Base-by-base conservation (phyloP, 2,797 vertebrate species). In the Pyrocephalus nanus region DNA sequence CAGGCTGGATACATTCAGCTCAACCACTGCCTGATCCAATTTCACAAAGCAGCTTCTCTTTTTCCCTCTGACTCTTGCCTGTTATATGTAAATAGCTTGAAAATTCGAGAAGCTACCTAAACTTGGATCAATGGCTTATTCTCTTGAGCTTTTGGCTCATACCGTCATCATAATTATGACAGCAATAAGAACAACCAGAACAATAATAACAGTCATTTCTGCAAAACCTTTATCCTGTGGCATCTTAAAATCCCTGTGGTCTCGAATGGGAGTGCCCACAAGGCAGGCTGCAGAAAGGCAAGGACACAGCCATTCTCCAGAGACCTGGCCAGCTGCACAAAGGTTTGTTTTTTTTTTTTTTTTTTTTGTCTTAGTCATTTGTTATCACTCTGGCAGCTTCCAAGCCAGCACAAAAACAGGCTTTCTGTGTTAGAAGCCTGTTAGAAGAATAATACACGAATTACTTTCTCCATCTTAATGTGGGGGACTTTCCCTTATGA, bases 381-480 rank as follows among this genome's bases (percentile, higher is more conserved):
- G 9, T 62, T 66, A 58, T 18, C 51, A 43, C 27, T 6, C 36
- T 30, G 71, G 53, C 48, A 89, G 43, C 66, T 81, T 34, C 48
- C 42, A 45, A 89, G 47, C 19, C 66, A 65, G 54, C 42, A 79
- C 27, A 65, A 54, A 81, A 86, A 58, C 19, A 25, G 4, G 12
- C 9, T 50, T 30, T 50, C 36, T 20, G 20, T 43, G 22, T 84
- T 69, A 11, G 61, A 58, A 95, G 43, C 34, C 53, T 40, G 47
- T 48, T 48, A 15, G 25, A 15, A 51, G 42, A 29, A 9, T 30
- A 40, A 53, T 17, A 1, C 1, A 12, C 0, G 0, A 1, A 8
- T 26, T 60, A 12, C 25, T 64, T 57, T 17, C 27, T 47, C 74
- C 57, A 20, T 27, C 32, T 60, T 29, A 2, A 51, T 34, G 0